Evolutionary conservation across 2,113 vertebrate genomes (phyloP).

Genomic region (Petaurus breviceps): DNA sequence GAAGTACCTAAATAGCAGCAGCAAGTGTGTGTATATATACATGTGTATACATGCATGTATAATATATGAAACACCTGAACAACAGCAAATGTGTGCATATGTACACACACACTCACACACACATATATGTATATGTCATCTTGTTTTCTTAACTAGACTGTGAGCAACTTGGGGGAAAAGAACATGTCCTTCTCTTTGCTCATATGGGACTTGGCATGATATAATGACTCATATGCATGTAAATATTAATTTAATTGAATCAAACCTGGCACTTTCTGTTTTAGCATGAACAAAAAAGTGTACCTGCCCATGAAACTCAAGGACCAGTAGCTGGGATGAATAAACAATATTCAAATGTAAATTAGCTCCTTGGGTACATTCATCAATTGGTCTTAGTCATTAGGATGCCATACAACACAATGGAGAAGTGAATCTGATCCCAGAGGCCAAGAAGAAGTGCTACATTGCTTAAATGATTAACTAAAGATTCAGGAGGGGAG

Average conservation of each 20-base stretch:
- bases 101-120: too few species aligned
- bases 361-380: neutral
- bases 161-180: neutral
- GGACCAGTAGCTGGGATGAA: neutral
- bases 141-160: neutral
- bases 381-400: neutral
- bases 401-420: neutral
- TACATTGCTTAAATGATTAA: neutral
- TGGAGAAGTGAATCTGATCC: neutral
- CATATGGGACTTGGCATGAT: neutral
- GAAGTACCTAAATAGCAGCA: neutral
- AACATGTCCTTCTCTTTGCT: neutral
- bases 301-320: neutral
- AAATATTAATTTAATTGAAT: neutral
- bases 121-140: neutral
- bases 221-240: neutral
- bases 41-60: fast-evolving
- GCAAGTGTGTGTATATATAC: neutral
- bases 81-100: neutral
- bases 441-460: neutral
- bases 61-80: neutral
- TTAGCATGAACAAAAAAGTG: neutral
- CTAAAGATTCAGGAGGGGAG: neutral
- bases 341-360: neutral
- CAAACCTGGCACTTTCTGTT: neutral